phyloP scores from a whole-genome alignment of 2,888 invertebrate genomes.

The Megaustenia siamemsis region DNA sequence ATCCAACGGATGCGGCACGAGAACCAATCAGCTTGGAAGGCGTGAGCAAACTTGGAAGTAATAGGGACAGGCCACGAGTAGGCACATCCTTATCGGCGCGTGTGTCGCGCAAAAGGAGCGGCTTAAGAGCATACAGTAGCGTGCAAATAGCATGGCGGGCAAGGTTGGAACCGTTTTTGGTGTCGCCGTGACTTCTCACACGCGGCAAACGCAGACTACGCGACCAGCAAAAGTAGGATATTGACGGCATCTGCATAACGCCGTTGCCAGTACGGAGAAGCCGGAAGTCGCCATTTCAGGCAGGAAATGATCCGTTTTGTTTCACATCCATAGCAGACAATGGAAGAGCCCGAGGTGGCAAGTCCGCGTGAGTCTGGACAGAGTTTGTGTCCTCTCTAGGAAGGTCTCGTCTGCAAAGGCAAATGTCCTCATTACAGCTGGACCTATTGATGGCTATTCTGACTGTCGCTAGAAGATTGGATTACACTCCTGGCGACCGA shows the following conservation, averaged over 20 bases:
- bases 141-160: conserved; percentile 41
- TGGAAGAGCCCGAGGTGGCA: conserved; percentile 29
- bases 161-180: conserved; percentile 1
- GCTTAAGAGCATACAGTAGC: conserved; percentile 29
- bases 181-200: conserved; percentile 40
- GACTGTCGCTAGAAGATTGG: neutral
- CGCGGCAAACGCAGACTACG: conserved; percentile 10
- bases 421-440: conserved; percentile 26
- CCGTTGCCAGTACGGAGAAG: neutral
- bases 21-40: conserved; percentile 33
- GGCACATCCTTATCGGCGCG: conserved; percentile 16
- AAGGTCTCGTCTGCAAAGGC: conserved; percentile 23
- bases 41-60: conserved; percentile 27
- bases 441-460: neutral
- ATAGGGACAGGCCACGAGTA: conserved; percentile 17
- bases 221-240: conserved; percentile 8
- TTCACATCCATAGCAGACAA: conserved; percentile 28
- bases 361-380: conserved; percentile 21
- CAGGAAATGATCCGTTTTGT: conserved; percentile 49
- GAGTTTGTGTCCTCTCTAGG: conserved; percentile 19
- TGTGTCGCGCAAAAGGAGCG: conserved; percentile 33
- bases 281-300: conserved; percentile 47
- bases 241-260: conserved; percentile 37
- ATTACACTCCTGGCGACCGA: neutral
- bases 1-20: neutral